These are phyloP conservation scores for Psylliodes chrysocephalus DNA, from an alignment of 2,888 invertebrate genomes.

Conservation along the genomic window DNA sequence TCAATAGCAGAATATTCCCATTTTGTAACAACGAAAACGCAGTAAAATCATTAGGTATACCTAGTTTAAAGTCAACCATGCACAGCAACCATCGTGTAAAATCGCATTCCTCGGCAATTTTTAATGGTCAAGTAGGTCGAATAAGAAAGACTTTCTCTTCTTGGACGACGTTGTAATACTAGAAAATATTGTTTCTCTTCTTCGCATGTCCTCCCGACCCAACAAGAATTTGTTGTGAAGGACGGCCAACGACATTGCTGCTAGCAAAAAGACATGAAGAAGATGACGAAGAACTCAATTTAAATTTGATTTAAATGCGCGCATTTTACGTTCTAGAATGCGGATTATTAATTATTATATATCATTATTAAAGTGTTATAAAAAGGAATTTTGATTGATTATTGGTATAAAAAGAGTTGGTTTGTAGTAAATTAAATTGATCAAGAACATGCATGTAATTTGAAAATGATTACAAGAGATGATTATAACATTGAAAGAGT, in stretches of 20 bases:
- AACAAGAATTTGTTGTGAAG: conserved; percentile 45
- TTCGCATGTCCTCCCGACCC: conserved; percentile 19
- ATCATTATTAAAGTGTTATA: background rate
- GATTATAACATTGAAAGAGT: too few species aligned
- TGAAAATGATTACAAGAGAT: too few species aligned
- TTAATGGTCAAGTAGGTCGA: conserved; percentile 55
- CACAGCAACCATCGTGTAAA: conserved; percentile 38
- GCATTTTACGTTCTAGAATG: conserved; percentile 24
- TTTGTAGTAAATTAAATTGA: too few species aligned
- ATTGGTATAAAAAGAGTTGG: too few species aligned
- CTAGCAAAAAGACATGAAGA: conserved; percentile 35
- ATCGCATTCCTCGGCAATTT: conserved; percentile 53
- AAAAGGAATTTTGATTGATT: background rate
- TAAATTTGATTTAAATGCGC: conserved; percentile 17
- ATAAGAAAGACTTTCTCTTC: conserved; percentile 57
- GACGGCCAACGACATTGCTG: conserved; percentile 57
- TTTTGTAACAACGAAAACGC: conserved; percentile 13
- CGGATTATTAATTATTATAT: conserved; percentile 6
- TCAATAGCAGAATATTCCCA: too few species aligned
- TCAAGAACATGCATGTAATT: too few species aligned
- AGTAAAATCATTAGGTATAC: conserved; percentile 9
- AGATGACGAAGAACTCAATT: conserved; percentile 12
- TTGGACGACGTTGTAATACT: conserved; percentile 42
- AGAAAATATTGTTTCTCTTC: conserved; percentile 41
- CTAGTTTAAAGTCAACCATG: conserved; percentile 19